Percentiles rank a stretch among this genome's conserved stretches.
Conservation (phyloP, 2,888 invertebrate species). For the Mantis religiosa region DNA sequence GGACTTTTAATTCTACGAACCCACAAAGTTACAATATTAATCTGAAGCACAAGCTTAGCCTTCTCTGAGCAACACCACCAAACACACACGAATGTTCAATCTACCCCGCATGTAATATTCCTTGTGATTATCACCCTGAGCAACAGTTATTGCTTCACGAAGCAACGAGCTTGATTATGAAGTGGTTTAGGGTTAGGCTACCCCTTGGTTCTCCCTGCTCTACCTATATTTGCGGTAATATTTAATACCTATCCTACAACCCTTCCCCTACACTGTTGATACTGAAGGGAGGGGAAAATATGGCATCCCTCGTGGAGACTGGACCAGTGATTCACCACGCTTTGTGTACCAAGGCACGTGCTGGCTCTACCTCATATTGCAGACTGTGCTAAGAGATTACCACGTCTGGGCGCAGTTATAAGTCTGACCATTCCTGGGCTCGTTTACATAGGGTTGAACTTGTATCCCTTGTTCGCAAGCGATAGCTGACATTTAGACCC, state of each 20-base stretch:
- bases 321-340: neutral
- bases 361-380: neutral
- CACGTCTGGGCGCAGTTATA: no score
- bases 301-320: neutral
- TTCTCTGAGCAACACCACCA: no score
- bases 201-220: neutral
- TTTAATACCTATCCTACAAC: neutral
- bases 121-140: neutral
- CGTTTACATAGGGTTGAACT: no score
- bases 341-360: neutral
- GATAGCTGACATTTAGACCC: no score
- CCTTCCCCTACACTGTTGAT: neutral
- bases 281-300: neutral
- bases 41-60: no score
- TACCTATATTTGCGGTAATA: neutral
- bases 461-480: no score
- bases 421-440: no score
- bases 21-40: no score
- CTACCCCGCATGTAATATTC: no score
- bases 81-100: no score
- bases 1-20: no score
- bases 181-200: neutral
- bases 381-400: neutral
- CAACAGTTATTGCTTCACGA: neutral
- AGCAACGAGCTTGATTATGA: neutral